Base-by-base conservation (phyloP, 2,797 vertebrate genomes). In the Macropodus opercularis region DNA sequence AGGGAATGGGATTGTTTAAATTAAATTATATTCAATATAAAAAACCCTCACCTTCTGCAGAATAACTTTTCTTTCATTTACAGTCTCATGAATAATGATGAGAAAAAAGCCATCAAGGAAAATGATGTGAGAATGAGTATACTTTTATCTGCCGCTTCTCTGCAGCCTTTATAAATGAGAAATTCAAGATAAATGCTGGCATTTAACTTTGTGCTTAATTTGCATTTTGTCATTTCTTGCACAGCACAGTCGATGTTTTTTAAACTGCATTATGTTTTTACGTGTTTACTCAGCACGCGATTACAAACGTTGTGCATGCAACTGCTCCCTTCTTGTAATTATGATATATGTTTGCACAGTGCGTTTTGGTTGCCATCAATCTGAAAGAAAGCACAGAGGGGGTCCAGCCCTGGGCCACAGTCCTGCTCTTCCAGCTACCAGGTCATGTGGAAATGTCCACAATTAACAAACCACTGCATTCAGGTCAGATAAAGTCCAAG, bases 1-100 rank as follows among this genome's bases (percentile, higher is more conserved):
- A 55, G 54, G 21, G 3, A 70, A 50, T 22, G 27, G 26, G 60
- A 54, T 21, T 41, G 18, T 64, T 69, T 55, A 22, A 55, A 72
- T 72, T 54, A 43, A 74, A 76, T 76, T 60, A 38, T 48, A 53
- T 60, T 71, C 34, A 49, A 62, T 80, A 38, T 43, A 26, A 65
- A n/a, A 75, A 72, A 27, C 12, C 7, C 27, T 72, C 58, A 63
- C 49, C 57, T 67, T 64, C 24, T 42, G 55, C 52, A 15, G 34
- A 61, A 29, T 12, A 21, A 50, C 44, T 65, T 66, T 59, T 53
- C 49, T 47, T 73, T 71, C 56, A 57, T 76, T 68, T 31, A 62
- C 52, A 34, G 60, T 22, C 40, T 79, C 69, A 62, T 74, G 72
- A 79, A 81, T 79, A 76, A 74, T 42, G 57, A 79, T 66, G 66